Base-by-base conservation (phyloP, 2,113 vertebrate species). In the Salminus brasiliensis region DNA sequence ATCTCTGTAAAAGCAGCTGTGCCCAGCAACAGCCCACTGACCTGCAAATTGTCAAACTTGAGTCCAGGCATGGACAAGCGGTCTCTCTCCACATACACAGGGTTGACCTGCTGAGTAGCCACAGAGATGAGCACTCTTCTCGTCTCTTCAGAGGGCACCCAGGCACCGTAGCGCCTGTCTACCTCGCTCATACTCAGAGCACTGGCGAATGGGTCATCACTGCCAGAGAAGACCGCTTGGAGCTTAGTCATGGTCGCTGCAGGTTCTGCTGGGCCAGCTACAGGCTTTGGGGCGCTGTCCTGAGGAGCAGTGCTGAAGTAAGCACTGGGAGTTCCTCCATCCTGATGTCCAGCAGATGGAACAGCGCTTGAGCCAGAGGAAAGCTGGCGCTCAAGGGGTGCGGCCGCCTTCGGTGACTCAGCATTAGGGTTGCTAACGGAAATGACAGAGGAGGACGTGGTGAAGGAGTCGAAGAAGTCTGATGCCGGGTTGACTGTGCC, bases 401-500 rank as follows among this genome's bases (percentile, higher is more conserved):
- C 0, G 80, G 89, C 1, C 62, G 84, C 57, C 72, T 90, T 2
- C 86, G 91, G 43, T 82, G 96, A 80, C 41, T 92, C 93, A 1
- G 96, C 97, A 3, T 96, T 96, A 29, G 97, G 97, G 81, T 99
- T 99, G 76, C 96, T 98, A 79, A 99, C 92, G 0, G 98, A 99
- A 81, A 98, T 97, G 87, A 99, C 98, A 36, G 90, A 93, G 1
- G 96, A 97, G 7, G 93, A 90, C 0, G 91, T 95, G 0, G 97
- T 99, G 74, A 99, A 99, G 0, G 98, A 99, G 86, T 99, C 98
- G 41, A 99, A 99, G 88, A 99, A 99, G 86, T 99, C 98, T 0
- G 95, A 93, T 53, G 95, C 97, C 21, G 97, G 88, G 60, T 95
- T 96, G 25, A 89, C 86, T 57, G 81, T 90, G 79, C 91, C 85